Conservation (phyloP, 2,113 vertebrate genomes). For the Seriola dumerili region DNA sequence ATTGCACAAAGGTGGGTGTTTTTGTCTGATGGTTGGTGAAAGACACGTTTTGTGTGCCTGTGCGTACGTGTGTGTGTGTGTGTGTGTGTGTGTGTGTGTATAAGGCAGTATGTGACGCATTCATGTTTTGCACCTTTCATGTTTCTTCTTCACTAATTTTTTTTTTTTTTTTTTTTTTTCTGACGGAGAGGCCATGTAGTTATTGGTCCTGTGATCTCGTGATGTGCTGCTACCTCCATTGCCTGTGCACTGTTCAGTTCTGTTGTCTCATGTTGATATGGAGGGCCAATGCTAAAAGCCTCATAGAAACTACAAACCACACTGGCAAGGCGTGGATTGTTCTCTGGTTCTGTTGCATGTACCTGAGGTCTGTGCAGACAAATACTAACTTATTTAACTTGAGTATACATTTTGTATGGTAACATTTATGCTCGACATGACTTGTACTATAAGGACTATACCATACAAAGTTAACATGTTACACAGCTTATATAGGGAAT, state of each 20-base stretch:
- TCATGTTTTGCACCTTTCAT: slow-evolving; percentile 75
- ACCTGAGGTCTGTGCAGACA: slow-evolving; percentile 32
- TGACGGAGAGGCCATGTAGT: slow-evolving; percentile 67
- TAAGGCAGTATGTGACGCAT: slow-evolving; percentile 76
- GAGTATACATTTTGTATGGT: neutral
- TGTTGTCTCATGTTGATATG: slow-evolving; percentile 43
- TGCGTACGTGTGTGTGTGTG: slow-evolving; percentile 24
- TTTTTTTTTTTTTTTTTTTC: slow-evolving; percentile 14
- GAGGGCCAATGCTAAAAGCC: slow-evolving; percentile 41
- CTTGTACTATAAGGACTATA: slow-evolving; percentile 45
- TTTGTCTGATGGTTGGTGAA: slow-evolving; percentile 84
- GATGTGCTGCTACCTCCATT: slow-evolving; percentile 74
- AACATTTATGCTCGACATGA: slow-evolving; percentile 17
- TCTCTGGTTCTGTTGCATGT: slow-evolving; percentile 38
- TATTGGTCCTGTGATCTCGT: slow-evolving; percentile 71
- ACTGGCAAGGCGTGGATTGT: slow-evolving; percentile 49
- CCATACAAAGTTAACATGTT: slow-evolving; percentile 26
- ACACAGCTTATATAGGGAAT: slow-evolving; percentile 15
- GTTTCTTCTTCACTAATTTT: slow-evolving; percentile 37
- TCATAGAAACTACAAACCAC: slow-evolving; percentile 44
- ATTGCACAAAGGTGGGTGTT: slow-evolving; percentile 90
- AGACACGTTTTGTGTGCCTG: slow-evolving; percentile 60
- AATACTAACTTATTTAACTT: slow-evolving; percentile 15
- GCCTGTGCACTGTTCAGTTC: slow-evolving; percentile 66
- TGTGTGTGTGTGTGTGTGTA: slow-evolving; percentile 11